Percentiles rank a stretch among this genome's conserved stretches.
Evolutionary conservation across 2,113 vertebrate species (phyloP).

Genomic region (Poeciliopsis turrubarensis): DNA sequence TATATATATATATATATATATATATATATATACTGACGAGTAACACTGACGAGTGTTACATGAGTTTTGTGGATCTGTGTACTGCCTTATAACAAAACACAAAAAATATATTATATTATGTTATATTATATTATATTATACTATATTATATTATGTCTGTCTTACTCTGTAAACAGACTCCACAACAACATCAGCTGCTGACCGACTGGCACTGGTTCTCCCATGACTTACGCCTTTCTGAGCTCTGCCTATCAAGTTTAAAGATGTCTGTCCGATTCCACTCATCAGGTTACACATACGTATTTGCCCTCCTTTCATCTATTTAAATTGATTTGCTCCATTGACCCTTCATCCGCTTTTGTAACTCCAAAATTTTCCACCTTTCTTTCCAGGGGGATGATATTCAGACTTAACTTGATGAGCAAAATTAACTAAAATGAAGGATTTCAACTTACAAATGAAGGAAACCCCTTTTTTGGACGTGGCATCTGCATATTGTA

Average conservation of each 20-base stretch:
- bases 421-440: conserved; percentile 31
- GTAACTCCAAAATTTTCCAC: conserved; percentile 11
- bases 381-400: conserved; percentile 43
- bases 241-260: conserved; percentile 41
- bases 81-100: background rate
- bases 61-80: background rate
- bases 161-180: conserved; percentile 5
- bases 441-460: background rate
- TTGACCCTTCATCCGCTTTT: conserved; percentile 6
- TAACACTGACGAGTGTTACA: background rate
- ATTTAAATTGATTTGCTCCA: conserved; percentile 35
- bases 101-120: background rate
- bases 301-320: conserved; percentile 19
- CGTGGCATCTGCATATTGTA: background rate
- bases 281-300: conserved; percentile 47
- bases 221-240: conserved; percentile 25
- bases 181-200: background rate
- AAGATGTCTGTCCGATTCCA: conserved; percentile 23
- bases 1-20: too few species aligned
- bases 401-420: conserved; percentile 54
- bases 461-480: background rate
- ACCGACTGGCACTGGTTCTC: background rate
- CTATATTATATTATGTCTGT: background rate
- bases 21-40: background rate
- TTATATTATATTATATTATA: background rate